A percentile compares a stretch with the other conserved stretches of the same genome.
phyloP scores from a whole-genome alignment of 2,797 vertebrate genomes.

The Myripristis jacobus region DNA sequence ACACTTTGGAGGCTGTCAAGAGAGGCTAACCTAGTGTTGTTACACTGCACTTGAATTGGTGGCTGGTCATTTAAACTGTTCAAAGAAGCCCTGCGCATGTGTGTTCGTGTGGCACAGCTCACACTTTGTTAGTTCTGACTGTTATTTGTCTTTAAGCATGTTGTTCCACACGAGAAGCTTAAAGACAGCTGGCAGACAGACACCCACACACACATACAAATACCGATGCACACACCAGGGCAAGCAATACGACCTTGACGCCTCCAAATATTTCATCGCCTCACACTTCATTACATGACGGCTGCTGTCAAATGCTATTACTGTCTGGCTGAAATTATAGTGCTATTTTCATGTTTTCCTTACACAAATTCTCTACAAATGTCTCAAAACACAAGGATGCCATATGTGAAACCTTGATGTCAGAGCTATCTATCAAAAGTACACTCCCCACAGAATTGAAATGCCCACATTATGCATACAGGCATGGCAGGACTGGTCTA shows the following conservation, averaged over 20 bases:
- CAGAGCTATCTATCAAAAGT: not conserved
- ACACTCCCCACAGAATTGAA: not conserved
- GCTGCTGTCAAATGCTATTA: not conserved
- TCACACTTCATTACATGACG: not conserved
- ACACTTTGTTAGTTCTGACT: not conserved
- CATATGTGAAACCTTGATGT: not conserved
- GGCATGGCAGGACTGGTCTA: not conserved
- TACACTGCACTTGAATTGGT: conserved; percentile 27
- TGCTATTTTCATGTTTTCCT: not conserved
- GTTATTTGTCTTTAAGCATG: conserved; percentile 5
- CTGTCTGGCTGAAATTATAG: not conserved
- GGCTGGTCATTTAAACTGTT: conserved; percentile 26
- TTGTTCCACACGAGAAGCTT: conserved; percentile 7
- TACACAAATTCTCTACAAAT: not conserved
- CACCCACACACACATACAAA: conserved; percentile 1
- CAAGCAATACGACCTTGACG: not conserved
- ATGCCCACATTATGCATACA: not conserved
- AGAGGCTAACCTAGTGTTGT: conserved; percentile 33
- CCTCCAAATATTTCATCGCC: not conserved
- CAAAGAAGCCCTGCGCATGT: not conserved
- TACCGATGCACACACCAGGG: not conserved
- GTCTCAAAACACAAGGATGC: not conserved
- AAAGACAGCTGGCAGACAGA: not conserved
- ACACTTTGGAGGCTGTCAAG: conserved; percentile 38
- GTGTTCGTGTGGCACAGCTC: not conserved